Base-by-base conservation (phyloP, 2,113 vertebrate genomes). In the Pelvicachromis taeniatus region DNA sequence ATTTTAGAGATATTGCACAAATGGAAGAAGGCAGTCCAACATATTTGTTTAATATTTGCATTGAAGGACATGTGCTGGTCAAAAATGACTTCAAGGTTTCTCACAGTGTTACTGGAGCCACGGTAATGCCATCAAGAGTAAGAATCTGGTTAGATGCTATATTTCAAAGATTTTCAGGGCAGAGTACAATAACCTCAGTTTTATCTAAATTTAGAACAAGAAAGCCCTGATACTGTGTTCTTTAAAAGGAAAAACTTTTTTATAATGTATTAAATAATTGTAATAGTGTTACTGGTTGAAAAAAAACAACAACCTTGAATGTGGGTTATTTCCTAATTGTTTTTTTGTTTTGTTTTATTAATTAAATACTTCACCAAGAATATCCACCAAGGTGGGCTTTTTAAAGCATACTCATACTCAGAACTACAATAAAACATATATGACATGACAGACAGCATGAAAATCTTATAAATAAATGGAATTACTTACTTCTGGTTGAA, bases 191-290 rank as follows among this genome's bases (percentile, higher is more conserved):
- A 9, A 52, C 17, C 19, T 53, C 1, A n/a, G 50, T 53, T 53
- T 53, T 53, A 11, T 2, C 19, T 53, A 9, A 53, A 21, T 53
- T 53, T 21, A 0, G 52, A n/a, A 53, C 9, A n/a, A 10, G 52
- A 0, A 53, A 21, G 19, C 9, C 2, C 9, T 21, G 52, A 53
- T 21, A 53, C 0, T 5, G 2, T 21, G 19, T 1, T 53, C 52
- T 53, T 53, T 53, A 53, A 53, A 21, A 21, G 52, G n/a, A 53
- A 4, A 53, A 53, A 21, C 19, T 53, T 21, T 21, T 53, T 53
- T 6, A 53, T 53, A 53, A 21, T 53, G 6, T 6, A 3, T 53
- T 3, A 0, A 4, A n/a, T 53, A n/a, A 10, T n/a, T 53, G n/a
- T 21, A 53, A 21, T 0, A 21, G 9, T 3, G 5, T 11, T 21